Base-by-base conservation (phyloP, 2,797 vertebrate genomes). In the Xerus rutilus region DNA sequence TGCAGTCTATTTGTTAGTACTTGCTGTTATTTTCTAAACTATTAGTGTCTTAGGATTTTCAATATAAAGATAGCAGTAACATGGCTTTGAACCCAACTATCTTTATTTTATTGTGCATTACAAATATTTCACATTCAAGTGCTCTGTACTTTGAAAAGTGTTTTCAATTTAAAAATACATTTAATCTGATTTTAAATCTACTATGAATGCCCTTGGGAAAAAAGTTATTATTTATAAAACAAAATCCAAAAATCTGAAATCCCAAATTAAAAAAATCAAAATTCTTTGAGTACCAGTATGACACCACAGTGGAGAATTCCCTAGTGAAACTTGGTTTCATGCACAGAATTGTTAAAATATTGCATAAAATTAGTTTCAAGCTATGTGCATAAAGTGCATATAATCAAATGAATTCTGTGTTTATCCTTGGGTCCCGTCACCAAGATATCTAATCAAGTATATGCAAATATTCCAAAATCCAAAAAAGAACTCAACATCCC, bases 101-200 rank as follows among this genome's bases (percentile, higher is more conserved):
- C 35, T 83, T 43, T 73, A 32, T 91, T 93, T 91, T 88, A 81
- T 59, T 95, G 77, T 57, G 6, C 64, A 7, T 47, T 57, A 25
- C 30, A 69, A n/a, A 86, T 47, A 25, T 21, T 85, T 81, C 70
- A 15, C 5, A 54, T 87, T 54, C 72, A 43, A 69, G 90, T 90
- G 72, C 52, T 89, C 28, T 77, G 7, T 39, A 64, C n/a, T 43
- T 32, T 93, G 59, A 89, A 76, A 91, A 30, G 8, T 21, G 0
- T 94, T 91, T 96, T 77, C 5, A 35, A 67, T 73, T 86, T 95
- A 84, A 72, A 74, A 39, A 67, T 84, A 67, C 23, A 1, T 78
- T 86, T 76, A 67, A 79, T 86, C 35, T 91, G n/a, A 59, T 84
- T 93, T 86, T n/a, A 82, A 92, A 83, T 79, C 45, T 77, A 87